Base-by-base conservation (phyloP, 2,113 vertebrate species). In the Paralichthys olivaceus region DNA sequence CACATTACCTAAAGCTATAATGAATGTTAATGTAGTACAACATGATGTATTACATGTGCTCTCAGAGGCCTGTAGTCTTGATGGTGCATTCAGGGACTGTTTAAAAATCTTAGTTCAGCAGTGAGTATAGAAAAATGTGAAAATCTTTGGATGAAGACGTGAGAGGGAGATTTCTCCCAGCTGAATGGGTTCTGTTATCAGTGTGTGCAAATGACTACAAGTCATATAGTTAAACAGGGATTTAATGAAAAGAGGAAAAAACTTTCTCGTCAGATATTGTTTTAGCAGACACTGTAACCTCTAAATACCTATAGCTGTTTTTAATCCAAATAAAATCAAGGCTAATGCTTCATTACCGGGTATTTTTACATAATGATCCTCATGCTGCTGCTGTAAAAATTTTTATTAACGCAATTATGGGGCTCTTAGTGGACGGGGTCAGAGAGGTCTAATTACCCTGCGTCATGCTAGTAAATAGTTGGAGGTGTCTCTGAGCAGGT, bases 301-400 rank as follows among this genome's bases (percentile, higher is more conserved):
- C 91, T 90, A 79, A 88, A 91, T 91, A 77, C 85, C 91, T 94
- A 89, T 90, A 92, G 91, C 94, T 92, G 92, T 93, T 95, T 94
- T 95, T 94, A 94, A 95, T 94, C 93, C 93, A 93, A 93, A 94
- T 95, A 93, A 93, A 95, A 94, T 94, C 93, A 94, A 92, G 87
- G 88, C 94, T 95, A 94, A 94, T 93, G 93, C 92, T 92, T 95
- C 91, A 95, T 95, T 95, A 95, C 80, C 40, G 47, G 87, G 87
- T 95, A 95, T 94, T 95, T 95, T 93, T 92, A 93, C 93, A 94
- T 94, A 94, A 95, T 94, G 92, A 94, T 93, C 91, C 94, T 94
- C 90, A 89, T 93, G 90, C 89, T 91, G 91, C 90, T 67, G 93
- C 91, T 89, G 91, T 90, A 90, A 91, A 92, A 93, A 91, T 93